Conservation (phyloP, 2,113 vertebrate genomes). For the Oceanites oceanicus region DNA sequence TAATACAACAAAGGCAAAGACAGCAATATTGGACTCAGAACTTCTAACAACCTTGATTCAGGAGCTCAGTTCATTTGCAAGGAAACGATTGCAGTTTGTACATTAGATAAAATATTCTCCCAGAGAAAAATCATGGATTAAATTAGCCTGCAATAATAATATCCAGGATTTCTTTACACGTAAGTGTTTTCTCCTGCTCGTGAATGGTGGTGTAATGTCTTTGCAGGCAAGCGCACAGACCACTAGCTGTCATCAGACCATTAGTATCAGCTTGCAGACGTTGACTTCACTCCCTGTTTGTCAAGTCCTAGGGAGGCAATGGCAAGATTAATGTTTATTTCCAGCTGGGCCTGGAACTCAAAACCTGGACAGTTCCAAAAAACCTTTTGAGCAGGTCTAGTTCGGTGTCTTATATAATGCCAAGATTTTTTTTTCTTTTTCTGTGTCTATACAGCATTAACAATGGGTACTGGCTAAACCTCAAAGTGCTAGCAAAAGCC, state of each 20-base stretch:
- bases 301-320: constrained; percentile 39
- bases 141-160: neutral
- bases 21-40: neutral
- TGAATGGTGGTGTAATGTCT: neutral
- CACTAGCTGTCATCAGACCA: constrained; percentile 49
- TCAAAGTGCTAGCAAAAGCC: neutral
- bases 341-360: neutral
- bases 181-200: neutral
- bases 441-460: neutral
- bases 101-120: neutral
- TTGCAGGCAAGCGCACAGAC: neutral
- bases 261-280: constrained; percentile 56
- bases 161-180: neutral
- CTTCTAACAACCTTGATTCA: neutral
- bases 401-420: neutral
- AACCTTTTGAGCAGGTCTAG: neutral
- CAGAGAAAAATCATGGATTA: neutral
- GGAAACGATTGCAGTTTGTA: neutral
- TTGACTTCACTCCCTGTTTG: constrained; percentile 11
- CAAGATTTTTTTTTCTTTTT: neutral
- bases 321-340: constrained; percentile 56
- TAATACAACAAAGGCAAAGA: neutral
- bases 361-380: neutral
- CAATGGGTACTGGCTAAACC: neutral
- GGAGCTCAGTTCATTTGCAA: neutral